Evolutionary conservation across 2,888 invertebrate species (phyloP), one percentile per base, ranked within the genome.

Genomic region (Adelognathus sp.): DNA sequence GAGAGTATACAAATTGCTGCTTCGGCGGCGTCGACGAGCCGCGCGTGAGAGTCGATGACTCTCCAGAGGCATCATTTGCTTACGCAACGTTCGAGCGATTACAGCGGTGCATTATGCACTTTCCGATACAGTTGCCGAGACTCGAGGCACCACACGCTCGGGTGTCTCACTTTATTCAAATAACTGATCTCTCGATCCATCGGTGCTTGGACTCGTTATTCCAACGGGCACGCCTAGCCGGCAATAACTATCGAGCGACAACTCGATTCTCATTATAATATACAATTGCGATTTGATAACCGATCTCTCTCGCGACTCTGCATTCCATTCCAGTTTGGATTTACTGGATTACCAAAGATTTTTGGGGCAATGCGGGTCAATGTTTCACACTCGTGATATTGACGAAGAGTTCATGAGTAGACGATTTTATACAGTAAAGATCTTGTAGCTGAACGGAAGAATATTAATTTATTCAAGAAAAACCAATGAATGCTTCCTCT

Each of bases 21-120:
- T 21, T 39, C 31, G n/a, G n/a, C 16, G 11, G 2, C 27, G 27
- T 29, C 63, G 54, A 66, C 58, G 66, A 72, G 52, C 41, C 41
- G 54, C 21, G 60, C 21, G 60, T 24, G n/a, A 60, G 73, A 73
- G 78, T 78, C 78, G 73, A 78, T 78, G 78, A 78, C 78, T 78
- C 73, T 54, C 71, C 54, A 24, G 71, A 61, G 52, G 39, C 61
- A 71, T 71, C 61, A 54, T 71, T 71, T 44, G 52, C 74, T 79
- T 71, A 64, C 64, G 78, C 74, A 70, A 79, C 75, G 66, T 75
- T 60, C n/a, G n/a, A n/a, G n/a, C n/a, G 27, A 79, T 79, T 74
- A 44, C 74, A 31, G 50, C 0, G 58, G 60, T 50, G 7, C 24
- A 24, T 56, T 64, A 50, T 74, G 56, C 41, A 44, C 63, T 78